Percentiles rank a stretch among this genome's conserved stretches.
Evolutionary conservation across 2,888 invertebrate genomes (phyloP).

Genomic region (Sarcophaga caerulescens): DNA sequence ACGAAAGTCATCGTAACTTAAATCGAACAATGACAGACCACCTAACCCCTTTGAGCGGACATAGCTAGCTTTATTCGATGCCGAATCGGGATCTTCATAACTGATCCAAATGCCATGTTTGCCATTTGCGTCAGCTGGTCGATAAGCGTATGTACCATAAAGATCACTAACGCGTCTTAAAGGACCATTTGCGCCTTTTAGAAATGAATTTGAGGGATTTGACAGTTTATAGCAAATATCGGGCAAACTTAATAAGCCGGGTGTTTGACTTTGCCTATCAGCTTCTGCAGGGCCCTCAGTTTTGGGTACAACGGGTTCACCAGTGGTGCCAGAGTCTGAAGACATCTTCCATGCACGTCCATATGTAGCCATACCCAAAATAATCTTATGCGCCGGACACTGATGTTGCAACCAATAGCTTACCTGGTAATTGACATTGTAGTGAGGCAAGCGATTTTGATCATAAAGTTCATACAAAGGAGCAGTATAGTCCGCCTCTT

Average conservation of each 20-base stretch:
- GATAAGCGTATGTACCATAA: conserved; percentile 89
- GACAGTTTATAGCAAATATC: conserved; percentile 89
- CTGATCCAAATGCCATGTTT: conserved; percentile 90
- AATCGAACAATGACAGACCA: conserved; percentile 88
- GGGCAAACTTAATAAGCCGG: conserved; percentile 88
- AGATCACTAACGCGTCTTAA: conserved; percentile 89
- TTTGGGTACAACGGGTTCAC: conserved; percentile 87
- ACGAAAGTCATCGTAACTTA: conserved; percentile 91
- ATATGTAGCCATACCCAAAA: conserved; percentile 87
- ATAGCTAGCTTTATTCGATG: conserved; percentile 89
- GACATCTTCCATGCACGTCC: conserved; percentile 90
- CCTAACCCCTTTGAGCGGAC: conserved; percentile 88
- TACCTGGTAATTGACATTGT: conserved; percentile 86
- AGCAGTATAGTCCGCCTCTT: conserved; percentile 89
- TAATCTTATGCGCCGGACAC: conserved; percentile 86
- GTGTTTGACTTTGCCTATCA: conserved; percentile 87
- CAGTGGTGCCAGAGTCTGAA: conserved; percentile 88
- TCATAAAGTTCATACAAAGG: conserved; percentile 87
- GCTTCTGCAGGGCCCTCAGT: conserved; percentile 87
- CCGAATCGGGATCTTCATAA: conserved; percentile 91
- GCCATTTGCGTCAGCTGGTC: conserved; percentile 86
- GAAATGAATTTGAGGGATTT: conserved; percentile 83
- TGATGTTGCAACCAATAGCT: conserved; percentile 83
- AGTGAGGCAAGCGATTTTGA: conserved; percentile 83
- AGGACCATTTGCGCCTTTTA: conserved; percentile 85